A percentile compares a stretch with the other conserved stretches of the same genome.
Conservation (phyloP, 2,113 vertebrate species). For the Redunca redunca region DNA sequence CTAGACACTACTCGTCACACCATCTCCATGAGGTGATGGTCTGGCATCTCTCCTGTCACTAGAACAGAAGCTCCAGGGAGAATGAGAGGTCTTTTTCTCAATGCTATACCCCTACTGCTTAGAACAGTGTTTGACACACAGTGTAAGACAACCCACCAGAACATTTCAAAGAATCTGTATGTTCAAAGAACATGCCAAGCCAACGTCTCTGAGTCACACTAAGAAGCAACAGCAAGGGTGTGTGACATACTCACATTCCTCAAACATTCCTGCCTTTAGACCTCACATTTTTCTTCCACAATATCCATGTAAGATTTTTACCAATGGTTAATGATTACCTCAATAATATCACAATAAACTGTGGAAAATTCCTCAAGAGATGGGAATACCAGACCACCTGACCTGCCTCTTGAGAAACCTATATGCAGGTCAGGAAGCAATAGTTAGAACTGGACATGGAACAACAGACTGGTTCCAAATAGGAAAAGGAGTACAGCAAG, state of each 20-base stretch:
- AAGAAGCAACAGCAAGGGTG: neutral
- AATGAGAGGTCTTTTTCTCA: accelerated
- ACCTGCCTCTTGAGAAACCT: no score
- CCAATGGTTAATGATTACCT: neutral
- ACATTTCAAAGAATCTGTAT: neutral
- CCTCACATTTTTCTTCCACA: neutral
- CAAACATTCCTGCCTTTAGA: accelerated
- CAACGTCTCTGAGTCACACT: neutral
- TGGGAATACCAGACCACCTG: no score
- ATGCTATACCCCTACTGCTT: neutral
- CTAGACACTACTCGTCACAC: neutral
- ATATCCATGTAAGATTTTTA: no score
- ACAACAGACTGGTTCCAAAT: no score
- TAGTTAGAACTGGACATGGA: no score
- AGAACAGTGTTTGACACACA: neutral
- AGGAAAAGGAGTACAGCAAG: no score
- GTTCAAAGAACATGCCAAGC: neutral
- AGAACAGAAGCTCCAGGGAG: accelerated
- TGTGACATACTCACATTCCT: neutral
- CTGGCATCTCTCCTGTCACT: no score
- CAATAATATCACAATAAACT: neutral
- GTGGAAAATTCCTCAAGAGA: no score
- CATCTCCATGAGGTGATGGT: no score
- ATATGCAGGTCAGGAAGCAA: no score
- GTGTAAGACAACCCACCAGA: neutral